These are phyloP conservation scores for Tribolium freemani DNA, from an alignment of 2,888 invertebrate genomes.

Conservation along the genomic window DNA sequence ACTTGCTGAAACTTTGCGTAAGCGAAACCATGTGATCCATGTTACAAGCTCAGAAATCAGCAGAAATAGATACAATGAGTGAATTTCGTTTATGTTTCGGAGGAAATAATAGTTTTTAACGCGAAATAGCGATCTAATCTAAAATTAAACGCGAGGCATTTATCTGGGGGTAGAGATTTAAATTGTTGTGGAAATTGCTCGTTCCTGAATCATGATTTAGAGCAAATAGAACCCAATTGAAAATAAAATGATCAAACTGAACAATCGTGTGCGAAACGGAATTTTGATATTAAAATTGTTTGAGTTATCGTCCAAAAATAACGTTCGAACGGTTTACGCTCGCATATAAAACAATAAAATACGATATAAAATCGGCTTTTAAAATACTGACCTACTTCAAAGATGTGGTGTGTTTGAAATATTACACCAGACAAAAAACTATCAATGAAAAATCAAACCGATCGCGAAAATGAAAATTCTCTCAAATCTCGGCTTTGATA, in stretches of 20 bases:
- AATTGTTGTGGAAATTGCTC: constrained; percentile 1
- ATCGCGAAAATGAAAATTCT: background rate
- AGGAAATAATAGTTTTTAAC: background rate
- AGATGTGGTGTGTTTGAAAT: background rate
- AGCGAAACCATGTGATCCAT: constrained; percentile 25
- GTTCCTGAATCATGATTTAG: constrained; percentile 8
- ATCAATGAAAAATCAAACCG: background rate
- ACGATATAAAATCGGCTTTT: constrained; percentile 1
- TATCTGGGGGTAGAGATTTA: constrained; percentile 2
- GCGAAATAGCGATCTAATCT: constrained; percentile 7
- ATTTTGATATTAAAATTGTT: constrained; percentile 8
- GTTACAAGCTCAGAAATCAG: constrained; percentile 26
- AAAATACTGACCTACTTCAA: constrained; percentile 20
- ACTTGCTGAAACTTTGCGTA: background rate
- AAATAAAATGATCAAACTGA: constrained; percentile 14
- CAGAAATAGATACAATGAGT: constrained; percentile 12
- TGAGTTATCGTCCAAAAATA: constrained; percentile 16
- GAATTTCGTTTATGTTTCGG: background rate
- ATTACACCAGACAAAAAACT: background rate
- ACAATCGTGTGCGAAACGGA: background rate
- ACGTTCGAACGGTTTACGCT: background rate
- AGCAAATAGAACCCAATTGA: background rate
- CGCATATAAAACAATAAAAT: constrained; percentile 4
- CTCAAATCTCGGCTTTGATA: background rate
- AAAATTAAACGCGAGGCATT: constrained; percentile 12